These are phyloP conservation scores for Helobdella robusta DNA, from an alignment of 2,888 invertebrate species.

Conservation along the genomic window DNA sequence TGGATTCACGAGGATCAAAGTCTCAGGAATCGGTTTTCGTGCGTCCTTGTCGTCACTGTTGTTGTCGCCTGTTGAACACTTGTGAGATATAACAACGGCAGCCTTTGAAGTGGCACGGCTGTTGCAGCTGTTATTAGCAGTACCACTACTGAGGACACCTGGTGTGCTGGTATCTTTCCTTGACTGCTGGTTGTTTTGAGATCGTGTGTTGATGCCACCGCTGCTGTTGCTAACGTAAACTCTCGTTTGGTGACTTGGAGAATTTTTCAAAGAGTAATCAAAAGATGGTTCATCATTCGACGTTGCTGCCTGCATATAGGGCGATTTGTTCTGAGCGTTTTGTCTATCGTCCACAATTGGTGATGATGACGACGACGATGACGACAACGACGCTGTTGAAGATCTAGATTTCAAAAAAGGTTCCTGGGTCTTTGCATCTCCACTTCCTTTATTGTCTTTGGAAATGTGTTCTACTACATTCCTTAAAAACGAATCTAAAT, in stretches of 20 bases:
- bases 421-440: background rate
- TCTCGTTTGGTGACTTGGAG: too few relatives aligned
- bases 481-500: slow-evolving; percentile 18
- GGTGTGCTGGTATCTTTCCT: background rate
- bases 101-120: too few relatives aligned
- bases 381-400: background rate
- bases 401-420: background rate
- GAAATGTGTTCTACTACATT: slow-evolving; percentile 16
- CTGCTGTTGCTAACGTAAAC: too few relatives aligned
- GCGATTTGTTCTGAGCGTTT: background rate
- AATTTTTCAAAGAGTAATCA: background rate
- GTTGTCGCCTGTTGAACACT: background rate
- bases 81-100: slow-evolving; percentile 7
- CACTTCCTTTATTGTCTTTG: background rate
- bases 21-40: slow-evolving; percentile 27
- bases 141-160: too few relatives aligned
- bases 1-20: slow-evolving; percentile 35
- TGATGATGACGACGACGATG: slow-evolving; percentile 14
- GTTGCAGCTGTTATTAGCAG: too few relatives aligned
- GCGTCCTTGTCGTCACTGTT: background rate
- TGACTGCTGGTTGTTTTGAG: background rate
- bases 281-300: background rate
- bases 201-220: too few relatives aligned
- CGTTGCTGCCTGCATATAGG: background rate
- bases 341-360: slow-evolving; percentile 4